Conservation (phyloP, 2,113 vertebrate genomes). For the Dissostichus mawsoni region DNA sequence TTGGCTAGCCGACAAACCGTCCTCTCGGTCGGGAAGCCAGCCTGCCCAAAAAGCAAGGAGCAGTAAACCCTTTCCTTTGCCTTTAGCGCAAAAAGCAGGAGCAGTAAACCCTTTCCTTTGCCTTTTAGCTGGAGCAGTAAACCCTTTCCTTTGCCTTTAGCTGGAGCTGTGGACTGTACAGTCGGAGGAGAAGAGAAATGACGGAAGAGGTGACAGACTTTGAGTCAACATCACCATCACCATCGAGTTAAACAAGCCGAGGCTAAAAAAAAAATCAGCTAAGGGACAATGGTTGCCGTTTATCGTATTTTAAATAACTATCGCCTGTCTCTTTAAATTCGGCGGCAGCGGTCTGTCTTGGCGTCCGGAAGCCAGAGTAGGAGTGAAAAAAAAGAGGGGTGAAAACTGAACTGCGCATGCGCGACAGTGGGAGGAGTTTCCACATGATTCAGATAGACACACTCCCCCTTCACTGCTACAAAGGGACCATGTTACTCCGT, state of each 20-base stretch:
- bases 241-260: constrained; percentile 42
- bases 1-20: constrained; percentile 79
- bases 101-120: constrained; percentile 58
- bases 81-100: constrained; percentile 46
- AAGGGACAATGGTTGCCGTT: constrained; percentile 80
- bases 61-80: no score
- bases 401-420: constrained; percentile 72
- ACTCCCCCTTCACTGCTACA: constrained; percentile 81
- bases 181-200: constrained; percentile 17
- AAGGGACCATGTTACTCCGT: constrained; percentile 61
- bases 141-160: constrained; percentile 60
- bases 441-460: constrained; percentile 62
- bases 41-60: constrained; percentile 51
- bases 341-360: constrained; percentile 85
- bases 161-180: constrained; percentile 49
- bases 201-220: constrained; percentile 72
- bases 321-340: constrained; percentile 89
- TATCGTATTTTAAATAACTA: constrained; percentile 82
- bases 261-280: constrained; percentile 59
- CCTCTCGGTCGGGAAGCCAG: constrained; percentile 80
- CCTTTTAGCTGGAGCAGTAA: no score
- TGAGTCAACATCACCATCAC: constrained; percentile 69
- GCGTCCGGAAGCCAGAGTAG: constrained; percentile 86
- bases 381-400: constrained; percentile 65
- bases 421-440: constrained; percentile 70